phyloP scores from a whole-genome alignment of 2,113 vertebrate genomes.

The Planiliza haematocheilus region DNA sequence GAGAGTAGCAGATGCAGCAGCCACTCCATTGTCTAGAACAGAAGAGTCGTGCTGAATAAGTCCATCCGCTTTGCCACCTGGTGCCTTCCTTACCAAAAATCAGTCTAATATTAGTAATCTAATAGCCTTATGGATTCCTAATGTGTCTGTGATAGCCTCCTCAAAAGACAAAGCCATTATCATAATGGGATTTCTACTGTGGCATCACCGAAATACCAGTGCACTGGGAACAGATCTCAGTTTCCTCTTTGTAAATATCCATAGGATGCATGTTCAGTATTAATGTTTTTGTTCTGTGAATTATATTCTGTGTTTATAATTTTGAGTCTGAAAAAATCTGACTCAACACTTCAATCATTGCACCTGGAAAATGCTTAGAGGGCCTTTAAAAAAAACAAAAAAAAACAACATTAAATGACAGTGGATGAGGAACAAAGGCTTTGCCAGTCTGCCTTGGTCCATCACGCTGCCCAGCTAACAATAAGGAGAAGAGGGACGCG shows the following conservation, averaged over 20 bases:
- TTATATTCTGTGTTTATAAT: background rate
- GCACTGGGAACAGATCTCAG: background rate
- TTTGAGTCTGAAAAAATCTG: background rate
- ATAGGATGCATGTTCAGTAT: background rate
- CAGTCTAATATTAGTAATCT: conserved; percentile 6
- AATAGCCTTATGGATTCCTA: conserved; percentile 30
- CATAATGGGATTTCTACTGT: conserved; percentile 32
- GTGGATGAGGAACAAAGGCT: conserved; percentile 77
- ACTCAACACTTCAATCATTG: background rate
- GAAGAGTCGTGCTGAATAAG: conserved; percentile 56
- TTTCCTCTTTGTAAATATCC: conserved; percentile 8
- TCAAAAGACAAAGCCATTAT: conserved; percentile 16
- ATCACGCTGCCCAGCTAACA: conserved; percentile 66
- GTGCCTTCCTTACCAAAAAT: conserved; percentile 45
- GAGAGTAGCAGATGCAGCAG: conserved; percentile 68
- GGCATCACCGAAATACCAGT: conserved; percentile 9
- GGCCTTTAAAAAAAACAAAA: conserved; percentile 23
- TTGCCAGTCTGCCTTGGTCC: conserved; percentile 64
- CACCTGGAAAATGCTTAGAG: conserved; percentile 6
- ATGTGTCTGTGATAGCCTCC: conserved; percentile 4
- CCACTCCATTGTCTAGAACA: conserved; percentile 71
- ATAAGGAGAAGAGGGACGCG: conserved; percentile 36
- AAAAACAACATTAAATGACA: conserved; percentile 43
- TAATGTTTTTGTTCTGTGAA: background rate
- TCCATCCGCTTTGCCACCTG: conserved; percentile 69